phyloP scores from a whole-genome alignment of 2,113 vertebrate genomes.

The Oryctolagus cuniculus region DNA sequence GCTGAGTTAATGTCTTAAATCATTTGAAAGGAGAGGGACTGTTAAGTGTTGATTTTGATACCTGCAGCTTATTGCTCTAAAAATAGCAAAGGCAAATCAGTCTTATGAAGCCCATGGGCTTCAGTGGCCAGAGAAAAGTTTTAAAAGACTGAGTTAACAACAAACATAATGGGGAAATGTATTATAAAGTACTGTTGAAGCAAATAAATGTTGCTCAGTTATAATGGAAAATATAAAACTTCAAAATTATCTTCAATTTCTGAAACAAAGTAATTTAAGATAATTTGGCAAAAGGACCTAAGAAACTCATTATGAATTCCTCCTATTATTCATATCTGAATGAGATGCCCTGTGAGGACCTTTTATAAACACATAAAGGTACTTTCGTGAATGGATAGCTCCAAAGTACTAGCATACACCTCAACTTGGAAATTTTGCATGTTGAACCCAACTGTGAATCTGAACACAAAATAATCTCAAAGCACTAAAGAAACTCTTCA shows the following conservation, averaged over 20 bases:
- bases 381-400: slow-evolving; percentile 41
- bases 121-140: slow-evolving; percentile 15
- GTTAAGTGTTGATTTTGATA: neutral
- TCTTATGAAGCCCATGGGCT: neutral
- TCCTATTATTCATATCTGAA: slow-evolving; percentile 43
- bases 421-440: neutral
- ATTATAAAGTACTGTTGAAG: slow-evolving; percentile 20
- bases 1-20: neutral
- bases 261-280: slow-evolving; percentile 25
- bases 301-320: neutral
- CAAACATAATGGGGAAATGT: neutral
- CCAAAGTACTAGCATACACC: neutral
- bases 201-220: slow-evolving; percentile 18
- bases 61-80: slow-evolving; percentile 7
- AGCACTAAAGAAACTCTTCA: slow-evolving; percentile 7
- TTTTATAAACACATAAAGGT: slow-evolving; percentile 16
- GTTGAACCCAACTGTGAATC: slow-evolving; percentile 36
- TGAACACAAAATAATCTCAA: slow-evolving; percentile 22
- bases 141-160: slow-evolving; percentile 2
- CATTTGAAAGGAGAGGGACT: neutral
- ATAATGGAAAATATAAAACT: neutral
- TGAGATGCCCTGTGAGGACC: neutral
- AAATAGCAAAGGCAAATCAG: neutral
- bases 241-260: slow-evolving; percentile 40
- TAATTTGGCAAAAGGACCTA: neutral